Conservation (phyloP, 2,113 vertebrate species). For the Xiphophorus maculatus region DNA sequence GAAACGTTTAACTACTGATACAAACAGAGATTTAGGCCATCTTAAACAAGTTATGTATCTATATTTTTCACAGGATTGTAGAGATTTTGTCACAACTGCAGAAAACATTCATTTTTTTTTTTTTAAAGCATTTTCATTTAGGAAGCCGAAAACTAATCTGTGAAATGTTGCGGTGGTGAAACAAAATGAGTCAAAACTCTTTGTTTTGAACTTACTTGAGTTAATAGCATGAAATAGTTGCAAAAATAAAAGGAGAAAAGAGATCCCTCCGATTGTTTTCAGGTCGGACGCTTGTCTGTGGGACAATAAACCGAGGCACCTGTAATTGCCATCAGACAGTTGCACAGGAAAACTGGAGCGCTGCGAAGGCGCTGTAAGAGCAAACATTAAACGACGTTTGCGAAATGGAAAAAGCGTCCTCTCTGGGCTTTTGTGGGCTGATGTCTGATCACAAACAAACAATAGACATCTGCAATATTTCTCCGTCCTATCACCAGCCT, state of each 20-base stretch:
- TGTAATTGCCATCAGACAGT: constrained; percentile 76
- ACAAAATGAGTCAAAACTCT: too few relatives aligned
- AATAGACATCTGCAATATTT: constrained; percentile 76
- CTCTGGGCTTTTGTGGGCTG: constrained; percentile 58
- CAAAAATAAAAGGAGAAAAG: too few relatives aligned
- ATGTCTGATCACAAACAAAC: constrained; percentile 77
- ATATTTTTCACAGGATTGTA: not conserved
- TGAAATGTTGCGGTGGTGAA: not conserved
- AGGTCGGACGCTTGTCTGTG: constrained; percentile 31
- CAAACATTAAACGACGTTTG: constrained; percentile 54
- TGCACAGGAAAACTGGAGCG: constrained; percentile 54
- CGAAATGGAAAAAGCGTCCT: constrained; percentile 74
- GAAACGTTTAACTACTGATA: not conserved
- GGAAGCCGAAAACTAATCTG: not conserved
- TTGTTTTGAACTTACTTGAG: too few relatives aligned
- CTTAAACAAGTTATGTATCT: not conserved
- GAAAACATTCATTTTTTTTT: not conserved
- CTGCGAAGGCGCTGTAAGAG: constrained; percentile 64
- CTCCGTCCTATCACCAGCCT: constrained; percentile 70
- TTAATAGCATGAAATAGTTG: too few relatives aligned
- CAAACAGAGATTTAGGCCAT: not conserved
- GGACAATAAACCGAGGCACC: constrained; percentile 65
- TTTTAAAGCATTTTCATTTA: not conserved
- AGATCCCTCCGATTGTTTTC: not conserved
- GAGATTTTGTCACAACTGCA: not conserved